phyloP scores from a whole-genome alignment of 2,888 invertebrate species.

The Melanostoma scalare region DNA sequence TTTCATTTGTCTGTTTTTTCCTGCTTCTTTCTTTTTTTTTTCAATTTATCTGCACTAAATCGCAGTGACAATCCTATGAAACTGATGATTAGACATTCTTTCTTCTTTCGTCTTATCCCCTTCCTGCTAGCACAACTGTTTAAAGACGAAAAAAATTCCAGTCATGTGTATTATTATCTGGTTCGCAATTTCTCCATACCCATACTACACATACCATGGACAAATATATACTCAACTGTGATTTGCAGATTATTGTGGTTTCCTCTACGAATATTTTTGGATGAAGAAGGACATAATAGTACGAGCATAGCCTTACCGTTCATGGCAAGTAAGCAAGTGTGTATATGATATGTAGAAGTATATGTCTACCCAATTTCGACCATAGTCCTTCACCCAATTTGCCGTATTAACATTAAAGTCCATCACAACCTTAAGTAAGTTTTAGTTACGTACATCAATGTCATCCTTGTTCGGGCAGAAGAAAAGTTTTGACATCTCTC shows the following conservation, averaged over 20 bases:
- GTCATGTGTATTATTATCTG: constrained; percentile 32
- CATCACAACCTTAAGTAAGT: constrained; percentile 40
- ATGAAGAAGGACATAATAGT: constrained; percentile 8
- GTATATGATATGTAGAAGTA: background rate
- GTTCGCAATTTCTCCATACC: constrained; percentile 6
- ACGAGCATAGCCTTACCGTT: constrained; percentile 1
- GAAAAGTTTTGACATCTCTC: background rate
- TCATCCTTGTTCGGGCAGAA: background rate
- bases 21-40: too few relatives aligned
- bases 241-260: constrained; percentile 61
- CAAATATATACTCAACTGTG: constrained; percentile 44
- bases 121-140: constrained; percentile 25
- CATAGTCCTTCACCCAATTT: constrained; percentile 55
- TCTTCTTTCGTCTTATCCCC: background rate
- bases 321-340: background rate
- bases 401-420: constrained; percentile 23
- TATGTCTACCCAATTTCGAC: background rate
- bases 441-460: constrained; percentile 31
- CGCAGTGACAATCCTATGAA: too few relatives aligned
- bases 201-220: constrained; percentile 8
- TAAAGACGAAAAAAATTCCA: background rate
- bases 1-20: too few relatives aligned
- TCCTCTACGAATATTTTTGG: constrained; percentile 21
- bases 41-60: too few relatives aligned
- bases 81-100: background rate